Base-by-base conservation (phyloP, 2,888 invertebrate genomes). In the Caenorhabditis angaria region DNA sequence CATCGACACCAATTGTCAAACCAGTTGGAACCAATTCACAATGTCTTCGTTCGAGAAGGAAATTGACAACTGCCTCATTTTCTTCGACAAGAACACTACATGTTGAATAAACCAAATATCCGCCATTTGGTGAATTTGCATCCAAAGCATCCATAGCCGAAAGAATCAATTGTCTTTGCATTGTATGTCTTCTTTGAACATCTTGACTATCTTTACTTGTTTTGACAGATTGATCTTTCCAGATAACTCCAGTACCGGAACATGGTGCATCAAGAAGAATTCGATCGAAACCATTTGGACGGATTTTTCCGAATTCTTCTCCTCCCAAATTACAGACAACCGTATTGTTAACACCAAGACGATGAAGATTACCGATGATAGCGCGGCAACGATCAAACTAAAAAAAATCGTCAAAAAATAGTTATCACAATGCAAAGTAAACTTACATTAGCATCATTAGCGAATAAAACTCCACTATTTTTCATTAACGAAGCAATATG, bases 401-500 rank as follows among this genome's bases (percentile, higher is more conserved):
- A 51, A 83, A n/a, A n/a, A n/a, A n/a, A 70, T 56, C 53, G 24
- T 32, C 24, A 61, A 84, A 91, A 50, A 24, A 32, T 35, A 54
- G 29, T 14, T 1, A 25, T 28, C 27, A 25, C 4, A 12, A 35
- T 14, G 28, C 41, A 35, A 59, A 66, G 35, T 41, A 35, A 54
- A 76, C 77, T 54, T 55, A 85, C 92, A 88, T 94, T 96, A 0
- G 93, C 92, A 88, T 99, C 99, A 89, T 99, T 99, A 3, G 97
- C 94, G 89, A 97, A 95, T 32, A 99, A 88, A 1, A 93, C 92
- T 0, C 99, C 99, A 0, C 97, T 97, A 62, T 86, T 87, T 59
- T 95, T 95, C 97, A 99, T 99, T 14, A 99, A 90, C 0, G 97
- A 93, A 60, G 96, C 91, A 71, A 99, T 96, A 88, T 99, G 96